Evolutionary conservation across 2,888 invertebrate genomes (phyloP).

Genomic region (Zeuzera pyrina): DNA sequence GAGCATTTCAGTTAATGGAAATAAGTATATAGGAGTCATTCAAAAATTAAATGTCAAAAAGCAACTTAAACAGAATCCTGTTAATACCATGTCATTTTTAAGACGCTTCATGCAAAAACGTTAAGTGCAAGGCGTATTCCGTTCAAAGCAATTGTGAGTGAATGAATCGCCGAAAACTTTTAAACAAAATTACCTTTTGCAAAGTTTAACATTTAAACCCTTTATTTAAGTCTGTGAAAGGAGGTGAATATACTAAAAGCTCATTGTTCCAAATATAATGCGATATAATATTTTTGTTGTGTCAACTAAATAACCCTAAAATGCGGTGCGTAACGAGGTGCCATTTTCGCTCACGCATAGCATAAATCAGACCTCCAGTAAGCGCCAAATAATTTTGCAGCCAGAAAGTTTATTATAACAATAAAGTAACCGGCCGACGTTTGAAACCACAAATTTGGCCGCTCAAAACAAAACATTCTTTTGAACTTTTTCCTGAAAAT

Average conservation of each 20-base stretch:
- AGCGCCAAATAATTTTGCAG: slow-evolving; percentile 42
- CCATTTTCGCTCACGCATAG: slow-evolving; percentile 16
- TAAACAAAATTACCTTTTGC: neutral
- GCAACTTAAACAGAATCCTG: too few relatives aligned
- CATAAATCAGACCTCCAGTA: slow-evolving; percentile 40
- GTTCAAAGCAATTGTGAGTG: slow-evolving; percentile 25
- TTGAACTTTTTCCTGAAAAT: slow-evolving; percentile 31
- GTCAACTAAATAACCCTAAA: slow-evolving; percentile 17
- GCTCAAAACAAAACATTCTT: slow-evolving; percentile 40
- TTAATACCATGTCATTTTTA: too few relatives aligned
- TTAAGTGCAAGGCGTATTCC: slow-evolving; percentile 13
- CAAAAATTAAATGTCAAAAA: too few relatives aligned
- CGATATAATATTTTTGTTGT: too few relatives aligned
- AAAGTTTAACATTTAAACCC: neutral
- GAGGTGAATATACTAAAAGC: neutral
- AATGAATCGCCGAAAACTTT: slow-evolving; percentile 27
- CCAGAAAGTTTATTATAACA: slow-evolving; percentile 48
- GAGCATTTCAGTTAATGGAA: too few relatives aligned
- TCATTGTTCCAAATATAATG: neutral
- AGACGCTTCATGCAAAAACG: neutral
- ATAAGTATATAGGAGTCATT: too few relatives aligned
- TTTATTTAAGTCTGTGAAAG: neutral
- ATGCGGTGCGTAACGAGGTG: slow-evolving; percentile 29
- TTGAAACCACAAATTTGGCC: slow-evolving; percentile 42
- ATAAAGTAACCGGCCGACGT: slow-evolving; percentile 41